Evolutionary conservation across 1,140 invertebrate species (phyloP), one percentile per base, ranked within the genome.

Genomic region (Papilio helenus): DNA sequence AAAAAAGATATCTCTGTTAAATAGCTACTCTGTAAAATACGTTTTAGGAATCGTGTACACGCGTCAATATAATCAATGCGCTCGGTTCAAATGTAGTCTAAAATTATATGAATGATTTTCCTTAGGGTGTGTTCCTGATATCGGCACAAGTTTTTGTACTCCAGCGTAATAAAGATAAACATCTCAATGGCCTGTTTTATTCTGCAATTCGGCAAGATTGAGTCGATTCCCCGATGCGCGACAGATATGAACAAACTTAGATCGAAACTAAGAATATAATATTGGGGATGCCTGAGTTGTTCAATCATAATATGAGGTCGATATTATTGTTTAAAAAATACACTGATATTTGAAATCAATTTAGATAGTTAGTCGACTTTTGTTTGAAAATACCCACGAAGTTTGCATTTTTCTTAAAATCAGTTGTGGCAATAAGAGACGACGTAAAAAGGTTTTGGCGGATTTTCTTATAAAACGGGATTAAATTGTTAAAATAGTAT

Each of bases 51-150:
- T 65, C 61, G 46, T 65, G 76, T 65, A 65, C 76, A 77, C 76
- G 58, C 34, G 58, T 65, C 76, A 77, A 77, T 77, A 77, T n/a
- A 61, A 77, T 77, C 72, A 74, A 74, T 77, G 76, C 76, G 51
- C 55, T 39, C 58, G 76, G 58, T 77, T 44, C 26, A 61, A 77
- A 65, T 77, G 76, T 61, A 65, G 51, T 65, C 34, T 65, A 77
- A 74, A 77, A 65, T 77, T 65, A 39, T 65, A 77, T 77, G 58
- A 65, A 77, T 77, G 51, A 77, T 77, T 77, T 77, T 42, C 18
- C 58, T 42, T 42, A 26, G 76, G 58, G 76, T 42, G 20, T 10
- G 51, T 0, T 26, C n/a, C 12, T 39, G 58, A 58, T 26, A 58
- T 58, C 49, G 39, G 42, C 55, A 61, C 76, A 39, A 77, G 76